Evolutionary conservation across 1,140 invertebrate species (phyloP).

Genomic region (Parapsyche elsis): DNA sequence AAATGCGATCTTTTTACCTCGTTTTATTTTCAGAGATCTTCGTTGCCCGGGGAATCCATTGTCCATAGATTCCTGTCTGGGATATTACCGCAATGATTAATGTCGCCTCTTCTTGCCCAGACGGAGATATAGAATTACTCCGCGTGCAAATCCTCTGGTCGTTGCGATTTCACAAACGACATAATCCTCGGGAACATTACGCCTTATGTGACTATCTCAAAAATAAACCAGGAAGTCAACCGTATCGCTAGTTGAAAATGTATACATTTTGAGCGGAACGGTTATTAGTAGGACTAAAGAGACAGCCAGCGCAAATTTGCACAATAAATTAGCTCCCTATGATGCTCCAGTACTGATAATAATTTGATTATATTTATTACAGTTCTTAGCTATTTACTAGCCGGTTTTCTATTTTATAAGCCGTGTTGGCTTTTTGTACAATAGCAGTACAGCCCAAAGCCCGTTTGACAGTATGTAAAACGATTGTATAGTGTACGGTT

Average conservation of each 20-base stretch:
- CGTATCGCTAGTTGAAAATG: neutral
- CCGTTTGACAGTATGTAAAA: too few species aligned
- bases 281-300: too few species aligned
- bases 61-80: slow-evolving; percentile 40
- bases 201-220: neutral
- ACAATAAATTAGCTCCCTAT: too few species aligned
- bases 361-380: too few species aligned
- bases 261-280: too few species aligned
- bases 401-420: too few species aligned
- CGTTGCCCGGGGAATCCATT: slow-evolving; percentile 32
- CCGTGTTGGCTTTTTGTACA: too few species aligned
- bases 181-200: slow-evolving; percentile 11
- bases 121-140: slow-evolving; percentile 27
- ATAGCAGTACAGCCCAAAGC: too few species aligned
- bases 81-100: slow-evolving; percentile 44
- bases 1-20: neutral
- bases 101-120: slow-evolving; percentile 20
- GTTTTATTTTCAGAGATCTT: slow-evolving; percentile 37
- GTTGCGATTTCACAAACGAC: slow-evolving; percentile 29
- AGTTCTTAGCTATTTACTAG: too few species aligned
- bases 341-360: too few species aligned
- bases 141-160: slow-evolving; percentile 31
- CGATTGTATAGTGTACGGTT: too few species aligned
- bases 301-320: too few species aligned
- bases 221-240: neutral